Evolutionary conservation across 2,113 vertebrate species (phyloP).

Genomic region (Rhynchopsitta pachyrhyncha): DNA sequence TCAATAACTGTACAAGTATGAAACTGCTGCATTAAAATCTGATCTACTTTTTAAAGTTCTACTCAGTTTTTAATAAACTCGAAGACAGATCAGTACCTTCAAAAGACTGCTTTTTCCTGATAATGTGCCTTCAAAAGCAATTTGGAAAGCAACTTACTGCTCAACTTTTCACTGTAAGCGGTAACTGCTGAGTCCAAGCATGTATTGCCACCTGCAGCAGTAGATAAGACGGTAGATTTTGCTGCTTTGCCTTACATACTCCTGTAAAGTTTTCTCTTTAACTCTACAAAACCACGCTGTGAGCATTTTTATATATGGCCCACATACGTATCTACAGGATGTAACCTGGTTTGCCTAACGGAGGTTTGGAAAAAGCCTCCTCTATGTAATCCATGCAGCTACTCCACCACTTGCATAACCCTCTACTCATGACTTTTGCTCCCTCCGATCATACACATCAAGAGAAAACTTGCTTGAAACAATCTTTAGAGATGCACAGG

Average conservation of each 20-base stretch:
- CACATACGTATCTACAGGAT: not conserved
- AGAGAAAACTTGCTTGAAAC: not conserved
- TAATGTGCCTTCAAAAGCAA: conserved; percentile 58
- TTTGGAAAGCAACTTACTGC: conserved; percentile 57
- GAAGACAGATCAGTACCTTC: not conserved
- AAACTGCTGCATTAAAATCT: not conserved
- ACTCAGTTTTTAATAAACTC: not conserved
- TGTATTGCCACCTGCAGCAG: conserved; percentile 54
- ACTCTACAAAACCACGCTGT: conserved; percentile 11
- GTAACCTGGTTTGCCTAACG: not conserved
- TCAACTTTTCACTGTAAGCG: conserved; percentile 52
- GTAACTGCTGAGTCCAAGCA: conserved; percentile 57
- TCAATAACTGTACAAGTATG: not conserved
- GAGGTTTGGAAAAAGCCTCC: not conserved
- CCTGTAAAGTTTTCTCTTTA: not conserved
- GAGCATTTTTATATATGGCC: conserved; percentile 13
- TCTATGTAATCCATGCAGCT: not conserved
- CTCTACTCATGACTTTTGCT: not conserved
- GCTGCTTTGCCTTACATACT: conserved; percentile 6
- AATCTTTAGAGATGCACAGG: not conserved
- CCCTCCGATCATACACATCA: not conserved
- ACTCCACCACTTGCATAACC: not conserved
- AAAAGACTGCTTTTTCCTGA: conserved; percentile 11
- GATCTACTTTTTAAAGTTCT: not conserved
- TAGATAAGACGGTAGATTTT: conserved; percentile 67